These are phyloP conservation scores for Melanotaenia trifasciata DNA, from an alignment of 2,797 vertebrate genomes.

Conservation along the genomic window DNA sequence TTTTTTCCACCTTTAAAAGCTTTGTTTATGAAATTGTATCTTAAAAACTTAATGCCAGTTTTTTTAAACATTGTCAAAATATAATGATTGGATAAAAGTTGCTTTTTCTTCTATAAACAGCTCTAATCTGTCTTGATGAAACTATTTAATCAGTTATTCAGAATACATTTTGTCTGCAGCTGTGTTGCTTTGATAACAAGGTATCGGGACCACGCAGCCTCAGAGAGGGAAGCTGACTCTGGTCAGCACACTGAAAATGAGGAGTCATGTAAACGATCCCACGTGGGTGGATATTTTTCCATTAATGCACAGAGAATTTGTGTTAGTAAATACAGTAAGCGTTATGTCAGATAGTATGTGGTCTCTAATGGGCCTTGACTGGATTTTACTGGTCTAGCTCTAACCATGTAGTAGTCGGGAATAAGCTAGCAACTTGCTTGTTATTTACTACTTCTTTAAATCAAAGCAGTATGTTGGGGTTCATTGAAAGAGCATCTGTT, in stretches of 20 bases:
- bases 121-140: constrained; percentile 43
- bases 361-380: neutral
- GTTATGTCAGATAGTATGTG: constrained; percentile 10
- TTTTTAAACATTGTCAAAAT: constrained; percentile 12
- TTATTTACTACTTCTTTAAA: neutral
- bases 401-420: neutral
- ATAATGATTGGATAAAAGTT: constrained; percentile 1
- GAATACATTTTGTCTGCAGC: constrained; percentile 31
- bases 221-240: constrained; percentile 20
- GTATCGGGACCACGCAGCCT: constrained; percentile 17
- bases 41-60: constrained; percentile 16
- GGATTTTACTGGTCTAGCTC: constrained; percentile 1
- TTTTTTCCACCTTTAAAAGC: constrained; percentile 11
- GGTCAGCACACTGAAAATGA: constrained; percentile 35
- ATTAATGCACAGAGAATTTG: constrained; percentile 4
- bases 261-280: constrained; percentile 38
- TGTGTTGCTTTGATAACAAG: constrained; percentile 48
- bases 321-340: constrained; percentile 1
- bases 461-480: neutral
- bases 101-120: constrained; percentile 29
- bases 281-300: constrained; percentile 34
- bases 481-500: neutral
- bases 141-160: constrained; percentile 24
- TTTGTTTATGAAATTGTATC: constrained; percentile 9
- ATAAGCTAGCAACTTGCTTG: neutral